Percentiles rank a stretch among this genome's conserved stretches.
Conservation (phyloP, 2,888 invertebrate species). For the Lasioglossum morio region DNA sequence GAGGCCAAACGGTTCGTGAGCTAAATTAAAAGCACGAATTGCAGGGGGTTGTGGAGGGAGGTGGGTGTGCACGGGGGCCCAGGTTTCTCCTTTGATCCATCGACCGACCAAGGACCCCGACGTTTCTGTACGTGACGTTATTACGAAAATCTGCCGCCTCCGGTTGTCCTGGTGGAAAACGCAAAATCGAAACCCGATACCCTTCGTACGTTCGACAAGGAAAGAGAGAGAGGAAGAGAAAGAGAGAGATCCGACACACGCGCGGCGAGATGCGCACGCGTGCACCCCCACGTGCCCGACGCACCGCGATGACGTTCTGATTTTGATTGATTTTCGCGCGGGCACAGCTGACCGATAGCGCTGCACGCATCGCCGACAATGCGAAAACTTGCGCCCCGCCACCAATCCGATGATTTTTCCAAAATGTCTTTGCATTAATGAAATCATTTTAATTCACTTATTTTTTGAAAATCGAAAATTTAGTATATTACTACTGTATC, state of each 20-base stretch:
- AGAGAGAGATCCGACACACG: background rate
- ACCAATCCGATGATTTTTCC: background rate
- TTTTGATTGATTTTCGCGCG: slow-evolving; percentile 58
- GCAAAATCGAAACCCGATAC: slow-evolving; percentile 60
- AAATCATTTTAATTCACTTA: background rate
- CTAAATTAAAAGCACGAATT: slow-evolving; percentile 81
- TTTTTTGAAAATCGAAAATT: no score
- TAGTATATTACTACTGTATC: background rate
- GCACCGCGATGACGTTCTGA: slow-evolving; percentile 52
- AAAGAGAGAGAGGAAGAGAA: background rate
- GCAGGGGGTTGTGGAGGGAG: slow-evolving; percentile 68
- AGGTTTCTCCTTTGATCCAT: slow-evolving; percentile 78
- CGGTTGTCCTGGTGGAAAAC: slow-evolving; percentile 42
- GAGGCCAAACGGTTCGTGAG: slow-evolving; percentile 75
- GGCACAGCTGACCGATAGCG: slow-evolving; percentile 50
- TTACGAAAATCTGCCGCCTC: slow-evolving; percentile 70
- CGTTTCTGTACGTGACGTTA: slow-evolving; percentile 78
- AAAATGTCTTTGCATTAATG: background rate
- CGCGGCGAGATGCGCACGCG: slow-evolving; percentile 10
- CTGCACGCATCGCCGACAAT: slow-evolving; percentile 19
- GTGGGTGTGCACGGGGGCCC: slow-evolving; percentile 59
- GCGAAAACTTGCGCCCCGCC: slow-evolving; percentile 26
- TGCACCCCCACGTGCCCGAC: slow-evolving; percentile 40
- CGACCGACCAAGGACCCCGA: slow-evolving; percentile 58
- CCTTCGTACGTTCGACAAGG: background rate